Conservation (phyloP, 2,797 vertebrate genomes). For the Micrastur ruficollis region DNA sequence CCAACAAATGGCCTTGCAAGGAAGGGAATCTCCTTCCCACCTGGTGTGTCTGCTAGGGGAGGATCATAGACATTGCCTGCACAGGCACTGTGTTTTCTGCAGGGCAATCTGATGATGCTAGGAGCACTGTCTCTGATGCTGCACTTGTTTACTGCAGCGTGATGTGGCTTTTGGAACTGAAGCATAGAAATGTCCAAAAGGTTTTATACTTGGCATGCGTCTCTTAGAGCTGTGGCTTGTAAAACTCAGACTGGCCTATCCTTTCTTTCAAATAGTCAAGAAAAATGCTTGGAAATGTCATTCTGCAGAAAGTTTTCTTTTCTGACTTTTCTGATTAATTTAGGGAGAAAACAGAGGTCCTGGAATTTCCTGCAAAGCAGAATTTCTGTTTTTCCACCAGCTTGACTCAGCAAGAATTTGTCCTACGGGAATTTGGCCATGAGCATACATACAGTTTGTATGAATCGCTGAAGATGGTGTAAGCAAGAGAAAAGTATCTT, state of each 20-base stretch:
- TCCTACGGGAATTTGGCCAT: constrained; percentile 48
- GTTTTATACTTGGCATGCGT: background rate
- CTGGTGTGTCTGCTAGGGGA: background rate
- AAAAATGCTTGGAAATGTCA: constrained; percentile 2
- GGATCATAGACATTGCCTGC: background rate
- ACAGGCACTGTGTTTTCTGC: background rate
- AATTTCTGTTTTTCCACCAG: constrained; percentile 18
- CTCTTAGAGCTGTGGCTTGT: background rate
- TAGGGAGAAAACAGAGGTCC: constrained; percentile 17
- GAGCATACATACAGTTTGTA: background rate
- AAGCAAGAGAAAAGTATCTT: background rate
- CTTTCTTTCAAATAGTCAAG: background rate
- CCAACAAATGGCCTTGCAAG: background rate
- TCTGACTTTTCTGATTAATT: constrained; percentile 3
- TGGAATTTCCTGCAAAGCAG: constrained; percentile 40
- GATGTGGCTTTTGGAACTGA: background rate
- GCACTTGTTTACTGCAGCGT: background rate
- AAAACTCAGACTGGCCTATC: background rate
- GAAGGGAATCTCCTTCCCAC: background rate
- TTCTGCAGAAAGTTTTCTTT: background rate
- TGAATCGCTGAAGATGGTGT: background rate
- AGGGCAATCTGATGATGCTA: background rate
- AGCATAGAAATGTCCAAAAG: background rate
- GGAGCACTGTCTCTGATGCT: background rate
- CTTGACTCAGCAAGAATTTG: constrained; percentile 54